Conservation (phyloP, 2,888 invertebrate genomes). For the Peribatodes rhomboidaria region DNA sequence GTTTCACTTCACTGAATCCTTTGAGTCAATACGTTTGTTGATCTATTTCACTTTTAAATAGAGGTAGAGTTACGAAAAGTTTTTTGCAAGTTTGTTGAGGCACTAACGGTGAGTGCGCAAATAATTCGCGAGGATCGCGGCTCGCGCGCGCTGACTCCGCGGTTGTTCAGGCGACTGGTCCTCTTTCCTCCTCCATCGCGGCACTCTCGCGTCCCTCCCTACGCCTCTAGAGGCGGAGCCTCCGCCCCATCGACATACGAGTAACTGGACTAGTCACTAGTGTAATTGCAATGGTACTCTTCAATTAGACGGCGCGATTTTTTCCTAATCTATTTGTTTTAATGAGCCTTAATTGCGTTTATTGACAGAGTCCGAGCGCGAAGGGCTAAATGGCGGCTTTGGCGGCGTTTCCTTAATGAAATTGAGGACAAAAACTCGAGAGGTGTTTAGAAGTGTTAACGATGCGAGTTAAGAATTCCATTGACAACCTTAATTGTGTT, state of each 20-base stretch:
- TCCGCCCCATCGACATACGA: slow-evolving; percentile 60
- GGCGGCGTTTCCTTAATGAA: slow-evolving; percentile 54
- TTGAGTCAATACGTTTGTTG: not conserved
- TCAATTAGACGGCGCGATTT: slow-evolving; percentile 63
- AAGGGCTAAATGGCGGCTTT: slow-evolving; percentile 45
- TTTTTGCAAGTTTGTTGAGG: slow-evolving; percentile 28
- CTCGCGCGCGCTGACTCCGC: slow-evolving; percentile 78
- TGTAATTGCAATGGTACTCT: slow-evolving; percentile 62
- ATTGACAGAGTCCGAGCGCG: slow-evolving; percentile 65
- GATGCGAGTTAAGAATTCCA: slow-evolving; percentile 24
- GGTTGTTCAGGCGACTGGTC: slow-evolving; percentile 78
- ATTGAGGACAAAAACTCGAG: slow-evolving; percentile 38
- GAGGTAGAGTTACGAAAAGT: not conserved
- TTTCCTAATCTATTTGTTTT: slow-evolving; percentile 72
- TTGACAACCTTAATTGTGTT: slow-evolving; percentile 33
- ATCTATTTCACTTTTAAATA: not conserved
- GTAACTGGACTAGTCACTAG: slow-evolving; percentile 46
- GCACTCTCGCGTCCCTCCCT: slow-evolving; percentile 75
- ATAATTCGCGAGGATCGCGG: slow-evolving; percentile 61
- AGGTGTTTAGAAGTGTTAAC: slow-evolving; percentile 11
- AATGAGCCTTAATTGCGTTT: slow-evolving; percentile 79
- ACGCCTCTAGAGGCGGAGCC: slow-evolving; percentile 76
- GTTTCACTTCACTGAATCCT: slow-evolving; percentile 38
- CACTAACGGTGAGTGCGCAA: slow-evolving; percentile 56
- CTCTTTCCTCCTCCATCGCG: slow-evolving; percentile 73